Conservation (phyloP, 2,888 invertebrate genomes). For the Calameuta idolon region DNA sequence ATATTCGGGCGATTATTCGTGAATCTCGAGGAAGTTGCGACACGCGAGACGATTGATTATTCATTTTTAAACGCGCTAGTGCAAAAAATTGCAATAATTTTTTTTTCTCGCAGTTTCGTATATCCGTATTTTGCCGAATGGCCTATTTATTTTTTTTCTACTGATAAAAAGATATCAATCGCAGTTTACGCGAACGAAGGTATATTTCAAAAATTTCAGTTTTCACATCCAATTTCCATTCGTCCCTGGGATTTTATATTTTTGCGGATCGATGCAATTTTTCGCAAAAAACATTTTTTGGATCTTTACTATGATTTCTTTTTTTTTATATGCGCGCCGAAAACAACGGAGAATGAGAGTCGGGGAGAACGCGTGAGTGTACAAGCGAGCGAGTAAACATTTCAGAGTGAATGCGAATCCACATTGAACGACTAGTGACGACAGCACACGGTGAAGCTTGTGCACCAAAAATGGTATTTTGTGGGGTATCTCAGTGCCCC, state of each 20-base stretch:
- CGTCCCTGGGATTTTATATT: slow-evolving; percentile 15
- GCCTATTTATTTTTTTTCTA: background rate
- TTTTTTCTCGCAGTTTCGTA: background rate
- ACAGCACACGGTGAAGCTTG: background rate
- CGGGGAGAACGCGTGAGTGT: background rate
- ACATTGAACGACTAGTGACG: background rate
- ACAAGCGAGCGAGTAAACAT: background rate
- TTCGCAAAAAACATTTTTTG: background rate
- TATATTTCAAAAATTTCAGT: slow-evolving; percentile 17
- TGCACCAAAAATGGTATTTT: background rate
- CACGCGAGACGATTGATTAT: background rate
- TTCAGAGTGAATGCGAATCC: background rate
- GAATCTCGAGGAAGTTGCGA: background rate
- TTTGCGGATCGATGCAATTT: background rate
- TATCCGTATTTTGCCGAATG: background rate
- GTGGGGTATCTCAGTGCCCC: background rate
- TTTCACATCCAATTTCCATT: background rate
- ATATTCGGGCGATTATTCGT: background rate
- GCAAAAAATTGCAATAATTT: background rate
- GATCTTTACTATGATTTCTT: background rate
- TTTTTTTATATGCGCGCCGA: background rate
- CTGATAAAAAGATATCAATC: background rate
- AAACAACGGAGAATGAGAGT: background rate
- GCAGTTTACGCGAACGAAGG: background rate
- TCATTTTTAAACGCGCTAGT: background rate